Base-by-base conservation (phyloP, 2,797 vertebrate genomes). In the Clarias fuscus region DNA sequence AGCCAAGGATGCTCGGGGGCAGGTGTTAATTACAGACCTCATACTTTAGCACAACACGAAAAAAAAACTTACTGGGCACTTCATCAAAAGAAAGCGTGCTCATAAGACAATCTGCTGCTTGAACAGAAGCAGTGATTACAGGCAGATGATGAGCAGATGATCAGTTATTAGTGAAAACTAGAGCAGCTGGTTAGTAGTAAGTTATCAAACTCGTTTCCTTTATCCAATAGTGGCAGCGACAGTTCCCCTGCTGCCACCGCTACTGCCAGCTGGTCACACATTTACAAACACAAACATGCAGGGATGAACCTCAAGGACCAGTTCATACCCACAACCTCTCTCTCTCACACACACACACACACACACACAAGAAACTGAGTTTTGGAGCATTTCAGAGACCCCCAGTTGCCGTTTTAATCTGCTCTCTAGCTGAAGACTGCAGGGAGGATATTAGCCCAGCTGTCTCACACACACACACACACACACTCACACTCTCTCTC, bases 381-480 rank as follows among this genome's bases (percentile, higher is more conserved):
- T 83, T 68, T 71, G 33, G 62, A 83, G 85, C 64, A 40, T 83
- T 83, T 53, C 72, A 30, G 62, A 62, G 86, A 67, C 81, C 40
- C 75, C 73, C 75, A 72, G 86, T 75, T 33, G 64, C 33, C 56
- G 6, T 62, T 83, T 77, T 84, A 80, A 84, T 84, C 75, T 65
- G 30, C 22, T 6, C 76, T 72, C 22, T 53, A 53, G 86, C 75
- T 71, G 27, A 76, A 56, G 40, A 86, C 85, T 73, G 68, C 78
- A 72, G 85, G 56, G 58, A 64, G 58, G 30, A 59, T 84, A 73
- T 84, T 73, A 73, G 75, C 84, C 48, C 62, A 67, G 84, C 53
- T 81, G 77, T 80, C 78, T 75, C 27, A 14, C 37, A 68, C 30
- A 27, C 4, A 83, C 30, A 68, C 62, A 83, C 62, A 40, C 80